Base-by-base conservation (phyloP, 2,888 invertebrate species). In the Anorthoa munda region DNA sequence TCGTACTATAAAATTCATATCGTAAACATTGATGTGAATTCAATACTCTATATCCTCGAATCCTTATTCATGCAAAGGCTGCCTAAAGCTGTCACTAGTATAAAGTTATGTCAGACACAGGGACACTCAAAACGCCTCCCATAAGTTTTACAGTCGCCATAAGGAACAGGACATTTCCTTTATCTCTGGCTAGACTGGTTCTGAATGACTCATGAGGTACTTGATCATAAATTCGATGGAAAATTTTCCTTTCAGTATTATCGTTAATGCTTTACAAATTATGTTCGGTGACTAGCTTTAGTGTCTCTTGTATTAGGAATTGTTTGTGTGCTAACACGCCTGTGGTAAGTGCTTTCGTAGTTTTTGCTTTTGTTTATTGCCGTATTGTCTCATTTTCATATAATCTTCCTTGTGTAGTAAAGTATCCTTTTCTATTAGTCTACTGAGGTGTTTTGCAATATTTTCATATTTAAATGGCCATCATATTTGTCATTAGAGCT, bases 161-260 rank as follows among this genome's bases (percentile, higher is more conserved):
- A 85, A 78, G 85, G 77, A 71, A 84, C 79, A 79, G 76, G 73
- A 77, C 77, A 76, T 72, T 79, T 63, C 63, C 83, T 79, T 85
- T 84, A 84, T 84, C 83, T 85, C 67, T 56, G 46, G 65, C 79
- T 71, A 74, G 83, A 70, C 83, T 79, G 72, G 79, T 82, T 71
- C 63, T 53, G 67, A 84, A 69, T 86, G 86, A 86, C 79, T 86
- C 84, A 87, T 76, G 79, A 75, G 65, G 65, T 79, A 77, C 63
- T 83, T 72, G 82, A 80, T 86, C 88, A 85, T 91, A 90, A 90
- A 91, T 87, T 80, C 59, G 82, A 85, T 79, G 77, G 82, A 83
- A 86, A 86, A 87, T 88, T 88, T 84, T 87, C 86, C 84, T 87
- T 87, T 86, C 86, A 84, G 81, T 81, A 83, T 84, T 91, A 90